These are phyloP conservation scores for Poecilus cupreus DNA, from an alignment of 2,888 invertebrate species.

Conservation along the genomic window DNA sequence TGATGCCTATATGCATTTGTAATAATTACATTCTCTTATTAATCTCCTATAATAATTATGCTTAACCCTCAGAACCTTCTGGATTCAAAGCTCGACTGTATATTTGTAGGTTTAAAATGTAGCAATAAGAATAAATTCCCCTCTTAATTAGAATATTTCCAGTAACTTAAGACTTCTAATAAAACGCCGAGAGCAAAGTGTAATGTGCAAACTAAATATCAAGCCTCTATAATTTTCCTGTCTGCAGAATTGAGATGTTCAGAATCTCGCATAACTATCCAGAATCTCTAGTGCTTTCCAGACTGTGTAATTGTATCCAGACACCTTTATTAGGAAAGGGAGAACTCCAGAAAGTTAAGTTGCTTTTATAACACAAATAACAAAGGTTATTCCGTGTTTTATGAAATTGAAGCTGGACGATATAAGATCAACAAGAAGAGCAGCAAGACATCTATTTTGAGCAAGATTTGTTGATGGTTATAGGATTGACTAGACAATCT, in stretches of 20 bases:
- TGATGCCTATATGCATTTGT: not conserved
- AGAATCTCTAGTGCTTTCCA: not conserved
- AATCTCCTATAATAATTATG: no score
- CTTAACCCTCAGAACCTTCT: no score
- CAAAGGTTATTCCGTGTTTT: no score
- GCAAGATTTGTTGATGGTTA: no score
- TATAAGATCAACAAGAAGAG: no score
- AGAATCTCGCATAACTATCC: not conserved
- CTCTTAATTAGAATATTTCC: not conserved
- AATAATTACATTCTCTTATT: not conserved
- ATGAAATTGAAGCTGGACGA: no score
- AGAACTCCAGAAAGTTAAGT: no score
- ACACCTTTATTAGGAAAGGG: not conserved
- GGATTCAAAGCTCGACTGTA: no score
- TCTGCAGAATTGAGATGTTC: not conserved
- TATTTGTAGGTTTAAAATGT: no score
- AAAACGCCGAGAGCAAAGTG: not conserved
- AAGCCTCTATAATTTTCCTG: not conserved
- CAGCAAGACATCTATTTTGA: no score
- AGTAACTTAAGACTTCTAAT: not conserved
- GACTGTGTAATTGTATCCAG: not conserved
- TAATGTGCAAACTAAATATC: not conserved
- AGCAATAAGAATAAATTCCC: not conserved
- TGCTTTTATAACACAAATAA: no score
- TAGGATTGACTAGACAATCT: no score